Evolutionary conservation across 2,888 invertebrate species (phyloP).

Genomic region (Tipula confusa): DNA sequence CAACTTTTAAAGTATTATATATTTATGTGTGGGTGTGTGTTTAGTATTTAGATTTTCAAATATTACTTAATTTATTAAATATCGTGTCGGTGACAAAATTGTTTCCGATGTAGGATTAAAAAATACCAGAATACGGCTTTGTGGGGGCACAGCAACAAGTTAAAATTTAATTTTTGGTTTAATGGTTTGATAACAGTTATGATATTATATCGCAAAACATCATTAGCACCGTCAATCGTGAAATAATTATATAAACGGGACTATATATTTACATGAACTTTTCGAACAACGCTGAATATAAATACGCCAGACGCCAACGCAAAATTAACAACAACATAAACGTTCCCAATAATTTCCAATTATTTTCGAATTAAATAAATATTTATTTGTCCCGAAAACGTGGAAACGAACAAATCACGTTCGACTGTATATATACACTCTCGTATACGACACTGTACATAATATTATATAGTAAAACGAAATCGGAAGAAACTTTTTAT

Average conservation of each 20-base stretch:
- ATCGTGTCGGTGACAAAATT: not conserved
- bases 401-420: slow-evolving; percentile 1
- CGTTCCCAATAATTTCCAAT: not conserved
- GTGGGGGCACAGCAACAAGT: not conserved
- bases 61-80: too few relatives aligned
- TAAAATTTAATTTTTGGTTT: not conserved
- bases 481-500: not conserved
- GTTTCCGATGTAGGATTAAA: too few relatives aligned
- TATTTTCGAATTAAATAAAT: slow-evolving; percentile 14
- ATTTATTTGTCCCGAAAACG: slow-evolving; percentile 14
- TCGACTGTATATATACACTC: too few relatives aligned
- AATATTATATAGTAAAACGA: not conserved
- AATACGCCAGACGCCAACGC: not conserved
- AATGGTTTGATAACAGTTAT: not conserved
- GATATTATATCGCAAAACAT: not conserved
- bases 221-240: not conserved
- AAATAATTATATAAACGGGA: not conserved
- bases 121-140: too few relatives aligned
- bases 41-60: not conserved
- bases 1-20: not conserved
- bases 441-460: too few relatives aligned
- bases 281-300: not conserved
- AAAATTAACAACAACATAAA: not conserved
- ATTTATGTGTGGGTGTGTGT: not conserved
- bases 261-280: not conserved